Base-by-base conservation (phyloP, 2,113 vertebrate species). In the Cyprinodon brontotheroides region DNA sequence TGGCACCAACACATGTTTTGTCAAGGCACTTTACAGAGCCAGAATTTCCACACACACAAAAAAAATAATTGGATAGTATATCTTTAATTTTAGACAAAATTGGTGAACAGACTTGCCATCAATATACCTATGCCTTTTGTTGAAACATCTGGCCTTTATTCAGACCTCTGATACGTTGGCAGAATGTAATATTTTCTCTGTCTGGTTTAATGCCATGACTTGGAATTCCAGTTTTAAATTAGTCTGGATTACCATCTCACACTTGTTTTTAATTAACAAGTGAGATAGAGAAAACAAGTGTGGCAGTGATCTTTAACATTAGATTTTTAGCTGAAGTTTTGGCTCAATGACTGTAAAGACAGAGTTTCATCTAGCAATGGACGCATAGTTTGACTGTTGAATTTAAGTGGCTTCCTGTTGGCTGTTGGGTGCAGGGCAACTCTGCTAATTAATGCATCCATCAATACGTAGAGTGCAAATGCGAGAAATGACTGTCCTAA, bases 391-490 rank as follows among this genome's bases (percentile, higher is more conserved):
- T 39, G 86, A 64, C 75, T 50, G 57, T 72, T 60, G 53, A 63
- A 78, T 85, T 74, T n/a, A 50, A 72, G 69, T 68, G 78, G 50
- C 40, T 81, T 76, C 77, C 68, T 68, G 77, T 71, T 68, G 70
- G 72, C 74, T 71, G 89, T 88, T 82, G 66, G 66, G 6, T 45
- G 14, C 66, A 2, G 10, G 29, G 37, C 66, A 68, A 79, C 78
- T 69, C 61, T 2, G 62, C 45, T 86, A 86, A 89, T 90, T 88
- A 88, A 82, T 77, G 78, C 77, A 87, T 72, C 80, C 81, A 64
- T 69, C 78, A 81, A 70, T 80, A 70, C 60, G 68, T 41, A 14
- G 20, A 71, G 50, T 41, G 53, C 60, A 38, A 79, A 68, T 71
- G 66, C 78, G 81, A 77, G 75, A 80, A 83, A 78, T 38, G 10